Percentiles rank a stretch among this genome's conserved stretches.
Evolutionary conservation across 2,113 vertebrate genomes (phyloP).

Genomic region (Takifugu bimaculatus): DNA sequence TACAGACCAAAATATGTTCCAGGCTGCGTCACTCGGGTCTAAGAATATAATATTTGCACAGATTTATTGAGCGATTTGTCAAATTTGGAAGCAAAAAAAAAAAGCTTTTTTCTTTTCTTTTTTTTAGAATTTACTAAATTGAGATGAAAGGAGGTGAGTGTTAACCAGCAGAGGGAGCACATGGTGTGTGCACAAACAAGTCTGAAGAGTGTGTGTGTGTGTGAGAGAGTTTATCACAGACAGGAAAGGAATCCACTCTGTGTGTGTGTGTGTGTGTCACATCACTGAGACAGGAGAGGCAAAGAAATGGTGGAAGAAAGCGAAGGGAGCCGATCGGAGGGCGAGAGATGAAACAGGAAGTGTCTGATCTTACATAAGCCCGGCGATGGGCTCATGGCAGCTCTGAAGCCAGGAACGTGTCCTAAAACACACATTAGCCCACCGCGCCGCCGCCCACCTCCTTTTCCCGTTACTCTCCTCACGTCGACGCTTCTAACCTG

Average conservation of each 20-base stretch:
- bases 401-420: slow-evolving; percentile 33
- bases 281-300: slow-evolving; percentile 28
- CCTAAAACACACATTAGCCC: slow-evolving; percentile 27
- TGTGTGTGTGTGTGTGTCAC: slow-evolving; percentile 21
- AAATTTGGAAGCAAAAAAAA: too few species aligned
- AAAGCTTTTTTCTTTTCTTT: too few species aligned
- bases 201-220: not conserved
- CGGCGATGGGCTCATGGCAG: slow-evolving; percentile 19
- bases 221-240: not conserved
- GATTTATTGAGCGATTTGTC: too few species aligned
- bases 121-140: too few species aligned
- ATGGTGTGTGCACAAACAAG: slow-evolving; percentile 14
- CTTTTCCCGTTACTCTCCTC: slow-evolving; percentile 12
- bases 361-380: slow-evolving; percentile 26
- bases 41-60: too few species aligned
- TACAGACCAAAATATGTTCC: not conserved
- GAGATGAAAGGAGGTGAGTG: slow-evolving; percentile 11
- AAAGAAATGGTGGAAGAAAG: slow-evolving; percentile 23
- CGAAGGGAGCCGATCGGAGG: slow-evolving; percentile 19
- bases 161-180: slow-evolving; percentile 67
- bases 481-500: slow-evolving; percentile 10
- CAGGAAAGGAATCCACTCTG: too few species aligned
- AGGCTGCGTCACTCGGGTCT: too few species aligned
- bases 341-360: slow-evolving; percentile 10
- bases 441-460: slow-evolving; percentile 3